Evolutionary conservation across 2,113 vertebrate genomes (phyloP).

Genomic region (Lampris incognitus): DNA sequence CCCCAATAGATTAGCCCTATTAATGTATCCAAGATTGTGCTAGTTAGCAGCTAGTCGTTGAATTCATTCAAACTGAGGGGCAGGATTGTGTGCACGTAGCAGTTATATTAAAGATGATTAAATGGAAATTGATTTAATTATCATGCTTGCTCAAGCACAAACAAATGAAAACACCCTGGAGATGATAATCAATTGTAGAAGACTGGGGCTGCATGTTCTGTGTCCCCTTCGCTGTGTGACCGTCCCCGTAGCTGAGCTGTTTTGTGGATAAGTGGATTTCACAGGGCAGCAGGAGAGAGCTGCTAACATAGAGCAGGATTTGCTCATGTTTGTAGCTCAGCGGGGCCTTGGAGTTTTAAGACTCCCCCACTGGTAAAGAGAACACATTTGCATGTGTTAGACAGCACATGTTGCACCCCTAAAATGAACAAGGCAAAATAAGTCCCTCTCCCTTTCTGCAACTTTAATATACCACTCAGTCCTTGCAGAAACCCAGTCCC

Average conservation of each 20-base stretch:
- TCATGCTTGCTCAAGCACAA: conserved; percentile 21
- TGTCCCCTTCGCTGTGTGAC: neutral
- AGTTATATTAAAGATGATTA: conserved; percentile 15
- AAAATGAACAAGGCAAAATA: too few relatives aligned
- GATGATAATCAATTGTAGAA: conserved; percentile 18
- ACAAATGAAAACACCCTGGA: conserved; percentile 21
- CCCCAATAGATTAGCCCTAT: neutral
- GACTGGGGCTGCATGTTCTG: neutral
- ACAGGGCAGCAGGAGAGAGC: neutral
- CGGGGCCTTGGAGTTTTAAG: neutral
- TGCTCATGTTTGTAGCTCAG: neutral
- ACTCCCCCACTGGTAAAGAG: too few relatives aligned
- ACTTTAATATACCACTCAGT: too few relatives aligned
- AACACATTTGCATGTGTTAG: too few relatives aligned
- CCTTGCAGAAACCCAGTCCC: too few relatives aligned
- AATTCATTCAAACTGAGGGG: conserved; percentile 6
- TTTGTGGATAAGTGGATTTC: neutral
- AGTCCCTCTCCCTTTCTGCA: too few relatives aligned
- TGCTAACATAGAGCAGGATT: neutral
- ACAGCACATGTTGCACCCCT: too few relatives aligned
- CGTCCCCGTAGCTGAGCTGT: neutral
- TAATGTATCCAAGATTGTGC: neutral
- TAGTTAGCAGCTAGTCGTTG: conserved; percentile 4
- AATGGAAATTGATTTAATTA: conserved; percentile 21
- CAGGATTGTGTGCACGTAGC: neutral